Conservation (phyloP, 2,888 invertebrate species). For the Sipha maydis region DNA sequence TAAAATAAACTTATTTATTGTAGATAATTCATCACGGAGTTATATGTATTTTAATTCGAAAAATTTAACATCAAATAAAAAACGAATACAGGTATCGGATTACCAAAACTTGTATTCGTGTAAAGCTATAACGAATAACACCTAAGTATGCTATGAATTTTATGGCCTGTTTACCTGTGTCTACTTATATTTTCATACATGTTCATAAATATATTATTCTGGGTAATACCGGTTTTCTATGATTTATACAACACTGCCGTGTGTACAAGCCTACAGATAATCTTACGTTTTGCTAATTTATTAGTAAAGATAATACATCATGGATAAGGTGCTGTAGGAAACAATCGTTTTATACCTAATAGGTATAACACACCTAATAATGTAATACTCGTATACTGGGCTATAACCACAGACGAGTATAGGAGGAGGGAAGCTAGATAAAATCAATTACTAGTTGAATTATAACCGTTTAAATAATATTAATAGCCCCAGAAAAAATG, state of each 20-base stretch:
- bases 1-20: background rate
- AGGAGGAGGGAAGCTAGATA: no score
- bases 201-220: background rate
- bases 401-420: no score
- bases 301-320: background rate
- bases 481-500: no score
- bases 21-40: background rate
- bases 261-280: no score
- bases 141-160: background rate
- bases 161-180: background rate
- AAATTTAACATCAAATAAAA: background rate
- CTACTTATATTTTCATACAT: no score
- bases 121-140: background rate
- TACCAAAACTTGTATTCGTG: background rate
- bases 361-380: no score
- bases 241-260: background rate
- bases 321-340: background rate
- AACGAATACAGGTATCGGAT: background rate
- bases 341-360: background rate
- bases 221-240: background rate
- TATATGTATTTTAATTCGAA: background rate
- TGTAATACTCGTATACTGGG: no score
- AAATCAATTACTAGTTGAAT: no score
- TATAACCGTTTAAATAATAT: no score
- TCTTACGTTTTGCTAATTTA: background rate